Conservation (phyloP, 2,797 vertebrate genomes). For the Hippocampus kuda region DNA sequence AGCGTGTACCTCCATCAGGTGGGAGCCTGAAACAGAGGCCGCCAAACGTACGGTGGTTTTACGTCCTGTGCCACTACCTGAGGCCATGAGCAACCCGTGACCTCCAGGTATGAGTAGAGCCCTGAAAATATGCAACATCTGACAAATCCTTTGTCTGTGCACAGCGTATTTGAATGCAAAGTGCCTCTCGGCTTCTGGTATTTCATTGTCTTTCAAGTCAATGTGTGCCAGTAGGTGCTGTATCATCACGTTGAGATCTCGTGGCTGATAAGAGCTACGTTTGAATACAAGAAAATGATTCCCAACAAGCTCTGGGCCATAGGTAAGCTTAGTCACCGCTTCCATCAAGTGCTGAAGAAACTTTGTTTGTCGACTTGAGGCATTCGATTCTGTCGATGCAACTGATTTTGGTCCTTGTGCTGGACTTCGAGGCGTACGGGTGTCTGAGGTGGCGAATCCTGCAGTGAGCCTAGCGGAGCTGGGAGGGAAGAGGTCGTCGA, state of each 20-base stretch:
- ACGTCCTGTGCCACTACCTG: slow-evolving; percentile 64
- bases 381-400: slow-evolving; percentile 11
- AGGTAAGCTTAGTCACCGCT: slow-evolving; percentile 45
- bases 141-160: slow-evolving; percentile 55
- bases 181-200: slow-evolving; percentile 8
- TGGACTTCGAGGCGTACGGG: not conserved
- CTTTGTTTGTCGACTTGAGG: slow-evolving; percentile 13
- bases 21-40: slow-evolving; percentile 51
- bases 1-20: slow-evolving; percentile 62
- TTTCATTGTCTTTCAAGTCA: slow-evolving; percentile 24
- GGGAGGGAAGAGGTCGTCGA: not conserved
- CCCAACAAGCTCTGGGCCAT: slow-evolving; percentile 53
- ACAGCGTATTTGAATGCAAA: slow-evolving; percentile 30
- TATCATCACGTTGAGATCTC: slow-evolving; percentile 43
- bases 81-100: slow-evolving; percentile 67
- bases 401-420: slow-evolving; percentile 15
- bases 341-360: slow-evolving; percentile 36
- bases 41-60: slow-evolving; percentile 66
- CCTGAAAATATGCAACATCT: slow-evolving; percentile 68
- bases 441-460: not conserved
- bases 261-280: slow-evolving; percentile 51
- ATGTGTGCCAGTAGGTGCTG: slow-evolving; percentile 50
- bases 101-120: slow-evolving; percentile 65
- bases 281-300: slow-evolving; percentile 2
- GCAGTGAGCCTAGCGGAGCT: too few species aligned